These are phyloP conservation scores for Drosophila ironensis DNA, from an alignment of 1,140 invertebrate species.

Conservation along the genomic window DNA sequence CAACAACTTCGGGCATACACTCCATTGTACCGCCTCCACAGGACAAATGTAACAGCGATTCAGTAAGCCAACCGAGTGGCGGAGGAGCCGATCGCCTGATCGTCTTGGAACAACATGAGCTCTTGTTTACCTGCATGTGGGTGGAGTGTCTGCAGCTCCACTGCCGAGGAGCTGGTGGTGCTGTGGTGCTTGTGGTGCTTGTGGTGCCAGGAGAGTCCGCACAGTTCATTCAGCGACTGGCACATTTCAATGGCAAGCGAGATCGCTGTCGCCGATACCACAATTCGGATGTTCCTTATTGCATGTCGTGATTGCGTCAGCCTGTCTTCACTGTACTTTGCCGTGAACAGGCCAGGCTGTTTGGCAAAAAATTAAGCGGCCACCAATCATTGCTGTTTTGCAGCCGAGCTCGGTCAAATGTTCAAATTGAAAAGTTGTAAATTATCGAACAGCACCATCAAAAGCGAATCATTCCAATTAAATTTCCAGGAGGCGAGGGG, in stretches of 20 bases:
- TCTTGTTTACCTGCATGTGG: conserved; percentile 63
- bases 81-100: conserved; percentile 55
- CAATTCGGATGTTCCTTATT: conserved; percentile 74
- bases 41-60: conserved; percentile 34
- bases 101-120: conserved; percentile 61
- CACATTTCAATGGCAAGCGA: conserved; percentile 51
- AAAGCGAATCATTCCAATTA: conserved; percentile 80
- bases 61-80: conserved; percentile 7
- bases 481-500: too few relatives aligned
- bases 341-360: too few relatives aligned
- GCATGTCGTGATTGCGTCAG: conserved; percentile 77
- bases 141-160: conserved; percentile 35
- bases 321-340: conserved; percentile 43
- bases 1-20: conserved; percentile 4
- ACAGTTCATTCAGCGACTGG: conserved; percentile 38
- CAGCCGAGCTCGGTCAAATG: conserved; percentile 55
- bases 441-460: conserved; percentile 69
- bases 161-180: not conserved
- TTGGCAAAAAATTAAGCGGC: conserved; percentile 70
- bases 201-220: conserved; percentile 15
- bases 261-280: conserved; percentile 64
- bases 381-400: conserved; percentile 74
- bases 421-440: conserved; percentile 76
- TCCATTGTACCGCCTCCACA: conserved; percentile 28
- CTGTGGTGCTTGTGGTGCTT: conserved; percentile 2